A percentile compares a stretch with the other conserved stretches of the same genome.
Evolutionary conservation across 2,113 vertebrate genomes (phyloP).

Genomic region (Datnioides undecimradiatus): DNA sequence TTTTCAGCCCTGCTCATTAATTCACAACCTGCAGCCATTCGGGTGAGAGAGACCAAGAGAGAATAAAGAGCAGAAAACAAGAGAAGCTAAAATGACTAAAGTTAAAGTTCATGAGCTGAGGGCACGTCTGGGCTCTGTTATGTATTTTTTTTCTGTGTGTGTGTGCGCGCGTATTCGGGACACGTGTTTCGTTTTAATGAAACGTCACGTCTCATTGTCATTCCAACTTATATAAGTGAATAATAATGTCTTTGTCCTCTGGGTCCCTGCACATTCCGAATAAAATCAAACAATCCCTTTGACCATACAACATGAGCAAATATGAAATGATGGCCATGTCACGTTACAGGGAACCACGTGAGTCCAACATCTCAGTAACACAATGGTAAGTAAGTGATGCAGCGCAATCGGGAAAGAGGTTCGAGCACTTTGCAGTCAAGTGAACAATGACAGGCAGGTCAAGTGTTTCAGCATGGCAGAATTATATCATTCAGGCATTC

Average conservation of each 20-base stretch:
- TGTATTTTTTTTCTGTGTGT: constrained; percentile 3
- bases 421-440: not conserved
- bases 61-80: constrained; percentile 31
- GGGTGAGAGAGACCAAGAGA: constrained; percentile 12
- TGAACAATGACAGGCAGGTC: not conserved
- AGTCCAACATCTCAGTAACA: not conserved
- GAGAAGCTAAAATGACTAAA: constrained; percentile 35
- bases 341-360: not conserved
- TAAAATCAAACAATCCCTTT: not conserved
- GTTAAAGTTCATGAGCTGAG: constrained; percentile 5
- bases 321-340: not conserved
- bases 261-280: not conserved
- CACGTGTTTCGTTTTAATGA: not conserved
- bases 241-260: not conserved
- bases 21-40: constrained; percentile 67
- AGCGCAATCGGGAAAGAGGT: not conserved
- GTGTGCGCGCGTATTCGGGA: not conserved
- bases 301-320: not conserved
- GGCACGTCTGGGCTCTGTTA: not conserved
- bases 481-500: not conserved
- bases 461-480: not conserved
- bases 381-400: not conserved
- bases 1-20: constrained; percentile 60
- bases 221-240: not conserved
- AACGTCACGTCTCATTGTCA: constrained; percentile 11